Percentiles rank a stretch among this genome's conserved stretches.
These are phyloP conservation scores for Chlorops oryzae DNA, from an alignment of 1,140 invertebrate genomes.

Conservation along the genomic window DNA sequence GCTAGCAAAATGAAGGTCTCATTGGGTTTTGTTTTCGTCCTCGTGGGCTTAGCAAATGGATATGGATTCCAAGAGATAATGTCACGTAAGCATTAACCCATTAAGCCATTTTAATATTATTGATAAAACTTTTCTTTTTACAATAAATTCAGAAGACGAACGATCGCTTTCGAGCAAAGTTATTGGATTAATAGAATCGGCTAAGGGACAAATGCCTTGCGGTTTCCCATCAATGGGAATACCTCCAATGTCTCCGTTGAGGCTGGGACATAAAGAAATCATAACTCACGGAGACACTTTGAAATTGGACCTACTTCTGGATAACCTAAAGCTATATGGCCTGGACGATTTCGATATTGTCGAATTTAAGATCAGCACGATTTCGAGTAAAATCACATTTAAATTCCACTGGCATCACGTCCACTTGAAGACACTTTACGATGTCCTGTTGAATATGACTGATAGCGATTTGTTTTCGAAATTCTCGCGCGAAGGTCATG, in stretches of 20 bases:
- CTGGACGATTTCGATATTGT: slow-evolving; percentile 30
- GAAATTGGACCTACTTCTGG: slow-evolving; percentile 14
- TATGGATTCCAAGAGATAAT: no score
- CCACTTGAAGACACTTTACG: slow-evolving; percentile 27
- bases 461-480: slow-evolving; percentile 21
- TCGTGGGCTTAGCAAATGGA: no score
- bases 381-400: slow-evolving; percentile 19
- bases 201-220: slow-evolving; percentile 23
- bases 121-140: neutral
- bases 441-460: slow-evolving; percentile 8
- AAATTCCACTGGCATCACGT: slow-evolving; percentile 26
- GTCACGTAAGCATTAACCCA: no score
- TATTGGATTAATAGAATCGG: slow-evolving; percentile 19
- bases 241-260: slow-evolving; percentile 30
- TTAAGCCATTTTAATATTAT: neutral
- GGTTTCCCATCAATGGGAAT: slow-evolving; percentile 27
- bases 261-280: slow-evolving; percentile 16
- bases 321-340: slow-evolving; percentile 24
- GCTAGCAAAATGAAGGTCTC: no score
- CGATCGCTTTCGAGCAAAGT: slow-evolving; percentile 27
- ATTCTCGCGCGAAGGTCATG: slow-evolving; percentile 25
- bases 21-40: no score
- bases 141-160: slow-evolving; percentile 25
- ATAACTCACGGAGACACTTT: slow-evolving; percentile 21
- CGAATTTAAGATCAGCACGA: slow-evolving; percentile 14